Evolutionary conservation across 2,797 vertebrate species (phyloP).

Genomic region (Rhodeus uyekii): DNA sequence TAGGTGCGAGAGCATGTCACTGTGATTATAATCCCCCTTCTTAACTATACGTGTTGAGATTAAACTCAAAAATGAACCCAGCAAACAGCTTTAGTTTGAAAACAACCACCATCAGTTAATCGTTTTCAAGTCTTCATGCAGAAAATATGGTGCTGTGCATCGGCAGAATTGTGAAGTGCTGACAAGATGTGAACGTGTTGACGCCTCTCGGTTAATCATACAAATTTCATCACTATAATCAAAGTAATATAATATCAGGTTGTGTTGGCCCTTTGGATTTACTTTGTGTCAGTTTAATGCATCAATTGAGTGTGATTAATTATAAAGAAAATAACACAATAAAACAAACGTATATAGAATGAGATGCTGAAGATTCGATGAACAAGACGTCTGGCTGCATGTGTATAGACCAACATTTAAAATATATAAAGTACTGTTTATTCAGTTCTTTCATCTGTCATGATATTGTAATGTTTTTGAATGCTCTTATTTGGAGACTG

Average conservation of each 20-base stretch:
- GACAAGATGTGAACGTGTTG: slow-evolving; percentile 24
- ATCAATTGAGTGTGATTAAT: background rate
- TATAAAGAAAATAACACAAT: background rate
- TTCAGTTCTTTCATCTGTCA: background rate
- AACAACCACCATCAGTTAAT: slow-evolving; percentile 10
- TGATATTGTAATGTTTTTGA: background rate
- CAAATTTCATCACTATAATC: background rate
- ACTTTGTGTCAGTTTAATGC: slow-evolving; percentile 25
- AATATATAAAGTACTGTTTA: background rate
- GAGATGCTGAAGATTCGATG: background rate
- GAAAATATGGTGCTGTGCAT: slow-evolving; percentile 2
- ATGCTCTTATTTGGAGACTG: background rate
- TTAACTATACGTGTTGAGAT: slow-evolving; percentile 52
- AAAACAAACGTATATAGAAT: background rate
- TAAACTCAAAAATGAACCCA: slow-evolving; percentile 45
- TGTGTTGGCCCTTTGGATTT: slow-evolving; percentile 34
- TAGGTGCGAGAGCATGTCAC: slow-evolving; percentile 74
- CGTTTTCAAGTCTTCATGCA: background rate
- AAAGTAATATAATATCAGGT: background rate
- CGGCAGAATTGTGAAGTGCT: background rate
- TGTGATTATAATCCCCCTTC: slow-evolving; percentile 73
- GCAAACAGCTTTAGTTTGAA: slow-evolving; percentile 30
- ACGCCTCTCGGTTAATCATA: background rate
- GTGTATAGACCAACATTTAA: background rate
- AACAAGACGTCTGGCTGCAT: background rate